Evolutionary conservation across 1,140 invertebrate genomes (phyloP).

Genomic region (Euwallacea similis): DNA sequence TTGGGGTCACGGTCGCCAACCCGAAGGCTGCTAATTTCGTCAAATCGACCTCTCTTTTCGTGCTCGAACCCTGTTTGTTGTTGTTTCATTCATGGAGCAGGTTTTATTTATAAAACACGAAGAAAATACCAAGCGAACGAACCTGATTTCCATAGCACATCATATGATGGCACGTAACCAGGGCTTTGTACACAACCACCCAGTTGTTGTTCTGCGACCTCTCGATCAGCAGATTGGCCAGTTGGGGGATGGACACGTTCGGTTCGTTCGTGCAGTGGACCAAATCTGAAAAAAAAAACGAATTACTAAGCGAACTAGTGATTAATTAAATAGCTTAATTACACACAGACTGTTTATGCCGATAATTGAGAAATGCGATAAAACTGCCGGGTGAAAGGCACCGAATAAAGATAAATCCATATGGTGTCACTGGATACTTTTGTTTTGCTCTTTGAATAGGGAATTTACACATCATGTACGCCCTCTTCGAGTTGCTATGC

Average conservation of each 20-base stretch:
- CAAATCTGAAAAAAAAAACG: conserved; percentile 79
- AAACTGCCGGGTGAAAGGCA: neutral
- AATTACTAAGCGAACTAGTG: conserved; percentile 1
- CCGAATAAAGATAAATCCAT: neutral
- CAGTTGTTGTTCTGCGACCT: conserved; percentile 96
- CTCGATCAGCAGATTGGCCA: conserved; percentile 97
- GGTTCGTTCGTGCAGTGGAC: conserved; percentile 99
- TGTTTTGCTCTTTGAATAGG: neutral
- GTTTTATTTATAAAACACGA: neutral
- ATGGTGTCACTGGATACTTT: neutral
- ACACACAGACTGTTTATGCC: too few species aligned
- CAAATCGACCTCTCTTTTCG: neutral
- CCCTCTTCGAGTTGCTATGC: too few species aligned
- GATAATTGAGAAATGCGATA: too few species aligned
- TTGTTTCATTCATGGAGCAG: too few species aligned
- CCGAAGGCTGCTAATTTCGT: neutral
- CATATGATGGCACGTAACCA: conserved; percentile 98
- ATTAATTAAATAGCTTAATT: too few species aligned
- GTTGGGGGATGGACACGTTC: conserved; percentile 98
- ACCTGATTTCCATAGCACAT: conserved; percentile 99
- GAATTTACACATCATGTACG: neutral
- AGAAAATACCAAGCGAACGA: conserved; percentile 31
- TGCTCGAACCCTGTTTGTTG: too few species aligned
- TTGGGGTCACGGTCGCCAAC: conserved; percentile 2
- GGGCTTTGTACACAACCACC: conserved; percentile 98